phyloP scores from a whole-genome alignment of 2,888 invertebrate species.

The Labia minor region DNA sequence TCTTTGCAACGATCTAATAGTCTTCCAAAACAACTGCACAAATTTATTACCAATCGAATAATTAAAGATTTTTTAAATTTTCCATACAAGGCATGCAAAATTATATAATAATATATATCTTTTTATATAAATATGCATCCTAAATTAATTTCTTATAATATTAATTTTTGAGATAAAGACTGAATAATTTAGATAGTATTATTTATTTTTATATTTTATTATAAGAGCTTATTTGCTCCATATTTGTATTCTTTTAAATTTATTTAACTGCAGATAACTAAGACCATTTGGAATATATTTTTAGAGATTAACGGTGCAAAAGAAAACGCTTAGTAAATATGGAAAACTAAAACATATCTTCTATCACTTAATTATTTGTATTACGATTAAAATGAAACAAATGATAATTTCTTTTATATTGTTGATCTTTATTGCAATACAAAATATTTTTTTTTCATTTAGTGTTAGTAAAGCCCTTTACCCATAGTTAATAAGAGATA shows the following conservation, averaged over 20 bases:
- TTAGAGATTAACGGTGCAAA: not conserved
- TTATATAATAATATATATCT: constrained; percentile 3
- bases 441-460: not conserved
- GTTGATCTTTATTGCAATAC: not conserved
- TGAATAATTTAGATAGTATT: constrained; percentile 4
- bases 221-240: constrained; percentile 1
- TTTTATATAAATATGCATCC: constrained; percentile 7
- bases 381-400: not conserved
- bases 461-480: not conserved
- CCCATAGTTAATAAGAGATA: not conserved
- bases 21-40: constrained; percentile 13
- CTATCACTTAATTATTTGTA: not conserved
- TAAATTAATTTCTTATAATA: constrained; percentile 5
- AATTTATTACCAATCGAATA: not conserved
- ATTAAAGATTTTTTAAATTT: not conserved
- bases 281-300: not conserved
- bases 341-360: not conserved
- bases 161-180: constrained; percentile 13
- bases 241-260: not conserved
- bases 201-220: not conserved
- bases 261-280: not conserved
- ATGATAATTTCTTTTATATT: not conserved
- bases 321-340: too few species aligned
- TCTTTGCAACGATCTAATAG: constrained; percentile 2
- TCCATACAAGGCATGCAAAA: not conserved